Evolutionary conservation across 1,140 invertebrate genomes (phyloP).

Genomic region (Hylaeus anthracinus): DNA sequence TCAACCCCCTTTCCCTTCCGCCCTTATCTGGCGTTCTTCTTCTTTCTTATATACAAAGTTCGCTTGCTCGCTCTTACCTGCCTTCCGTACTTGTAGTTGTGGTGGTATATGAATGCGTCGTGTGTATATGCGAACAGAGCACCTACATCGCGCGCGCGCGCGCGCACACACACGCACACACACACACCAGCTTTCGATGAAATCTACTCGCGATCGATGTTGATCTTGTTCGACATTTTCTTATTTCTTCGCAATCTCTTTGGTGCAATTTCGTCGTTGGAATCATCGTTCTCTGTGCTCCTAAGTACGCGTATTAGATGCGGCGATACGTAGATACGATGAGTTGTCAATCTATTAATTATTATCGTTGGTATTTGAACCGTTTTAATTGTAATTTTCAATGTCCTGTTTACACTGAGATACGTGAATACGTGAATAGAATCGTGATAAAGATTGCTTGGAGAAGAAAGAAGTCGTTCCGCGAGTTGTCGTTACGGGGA

Average conservation of each 20-base stretch:
- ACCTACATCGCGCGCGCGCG: background rate
- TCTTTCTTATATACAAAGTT: slow-evolving; percentile 24
- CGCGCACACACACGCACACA: slow-evolving; percentile 8
- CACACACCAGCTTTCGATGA: slow-evolving; percentile 23
- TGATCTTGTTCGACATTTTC: slow-evolving; percentile 35
- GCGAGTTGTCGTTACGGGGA: background rate
- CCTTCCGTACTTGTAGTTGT: background rate
- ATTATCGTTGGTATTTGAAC: background rate
- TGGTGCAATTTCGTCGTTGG: background rate
- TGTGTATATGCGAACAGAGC: background rate
- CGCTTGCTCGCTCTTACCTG: slow-evolving; percentile 8
- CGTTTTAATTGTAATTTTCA: background rate
- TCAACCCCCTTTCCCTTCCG: background rate
- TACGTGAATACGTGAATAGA: no score
- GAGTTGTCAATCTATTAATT: background rate
- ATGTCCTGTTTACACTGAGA: background rate
- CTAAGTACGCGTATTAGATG: background rate
- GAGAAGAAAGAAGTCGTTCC: background rate
- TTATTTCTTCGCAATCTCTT: slow-evolving; percentile 2
- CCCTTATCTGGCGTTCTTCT: slow-evolving; percentile 17
- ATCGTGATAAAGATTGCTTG: background rate
- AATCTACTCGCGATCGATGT: slow-evolving; percentile 13
- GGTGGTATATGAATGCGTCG: background rate
- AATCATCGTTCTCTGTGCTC: background rate
- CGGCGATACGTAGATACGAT: background rate